Evolutionary conservation across 2,888 invertebrate species (phyloP), one percentile per base, ranked within the genome.

Genomic region (Biston betularia): DNA sequence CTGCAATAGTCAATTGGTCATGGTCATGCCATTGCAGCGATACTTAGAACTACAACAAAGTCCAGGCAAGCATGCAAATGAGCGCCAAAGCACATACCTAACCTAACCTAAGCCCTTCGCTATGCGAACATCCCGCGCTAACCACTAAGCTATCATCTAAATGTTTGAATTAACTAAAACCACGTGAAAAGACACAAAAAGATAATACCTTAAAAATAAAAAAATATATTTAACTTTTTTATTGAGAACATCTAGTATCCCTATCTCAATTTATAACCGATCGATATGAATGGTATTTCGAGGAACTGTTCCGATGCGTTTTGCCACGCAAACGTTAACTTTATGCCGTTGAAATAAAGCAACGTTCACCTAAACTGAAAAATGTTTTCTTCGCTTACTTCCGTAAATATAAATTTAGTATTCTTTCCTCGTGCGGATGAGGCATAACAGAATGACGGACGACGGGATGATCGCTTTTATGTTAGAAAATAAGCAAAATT

Each of bases 401-500:
- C 61, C 65, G 61, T 61, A 66, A 61, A 66, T 61, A 66, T 35
- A 57, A 45, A 66, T 66, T 66, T 57, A 45, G 61, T 66, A 66
- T 66, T 66, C 65, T 10, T 38, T 34, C 57, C 40, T 57, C 61
- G 65, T 61, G 33, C 61, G 56, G 45, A 45, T 50, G 61, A 40
- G 61, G 56, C 61, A 61, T 66, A 61, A 56, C 50, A 46, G 65
- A 61, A 61, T 61, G 65, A 57, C 56, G 52, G 61, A 61, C 44
- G 46, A 49, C 49, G 54, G 61, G 52, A 61, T 61, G 61, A 66
- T 61, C 52, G 57, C 50, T 57, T 66, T 57, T 65, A 61, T 57
- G 57, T 40, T 12, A 42, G 45, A 53, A 66, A 61, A 60, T 55
- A 54, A 14, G 33, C 34, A 24, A 35, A 35, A 56, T 48, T 42